Evolutionary conservation across 2,888 invertebrate species (phyloP).

Genomic region (Odontomyia ornata): DNA sequence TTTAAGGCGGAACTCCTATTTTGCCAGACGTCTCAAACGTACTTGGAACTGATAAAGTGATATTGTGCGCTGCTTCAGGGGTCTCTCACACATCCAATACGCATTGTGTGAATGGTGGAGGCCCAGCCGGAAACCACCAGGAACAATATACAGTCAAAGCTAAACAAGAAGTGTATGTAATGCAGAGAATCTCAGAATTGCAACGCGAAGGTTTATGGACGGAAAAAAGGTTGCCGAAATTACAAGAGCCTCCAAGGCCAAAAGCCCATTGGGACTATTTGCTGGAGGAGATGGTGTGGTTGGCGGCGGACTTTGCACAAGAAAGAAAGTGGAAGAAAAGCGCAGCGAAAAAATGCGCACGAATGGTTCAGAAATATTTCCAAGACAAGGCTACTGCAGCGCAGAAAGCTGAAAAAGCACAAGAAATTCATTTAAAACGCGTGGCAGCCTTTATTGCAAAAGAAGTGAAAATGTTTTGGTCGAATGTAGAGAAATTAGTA

Average conservation of each 20-base stretch:
- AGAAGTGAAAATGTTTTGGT: slow-evolving; percentile 94
- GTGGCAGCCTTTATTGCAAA: slow-evolving; percentile 92
- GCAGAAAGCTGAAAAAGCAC: slow-evolving; percentile 90
- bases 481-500: slow-evolving; percentile 95
- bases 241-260: slow-evolving; percentile 86
- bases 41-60: slow-evolving; percentile 54
- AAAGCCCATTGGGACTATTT: slow-evolving; percentile 99
- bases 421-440: slow-evolving; percentile 83
- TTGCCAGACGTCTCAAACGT: slow-evolving; percentile 58
- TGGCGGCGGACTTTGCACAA: slow-evolving; percentile 96
- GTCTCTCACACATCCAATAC: slow-evolving; percentile 53
- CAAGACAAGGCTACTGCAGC: slow-evolving; percentile 90
- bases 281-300: slow-evolving; percentile 98
- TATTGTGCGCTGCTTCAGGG: background rate
- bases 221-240: slow-evolving; percentile 88
- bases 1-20: slow-evolving; percentile 67
- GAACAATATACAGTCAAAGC: slow-evolving; percentile 86
- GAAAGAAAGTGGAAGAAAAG: slow-evolving; percentile 98
- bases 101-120: slow-evolving; percentile 50
- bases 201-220: slow-evolving; percentile 96
- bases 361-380: slow-evolving; percentile 90
- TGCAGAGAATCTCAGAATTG: slow-evolving; percentile 89
- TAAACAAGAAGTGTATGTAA: slow-evolving; percentile 91
- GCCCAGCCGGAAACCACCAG: slow-evolving; percentile 59
- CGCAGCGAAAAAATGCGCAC: slow-evolving; percentile 90